Base-by-base conservation (phyloP, 2,888 invertebrate genomes). In the Chloroclystis v-ata region DNA sequence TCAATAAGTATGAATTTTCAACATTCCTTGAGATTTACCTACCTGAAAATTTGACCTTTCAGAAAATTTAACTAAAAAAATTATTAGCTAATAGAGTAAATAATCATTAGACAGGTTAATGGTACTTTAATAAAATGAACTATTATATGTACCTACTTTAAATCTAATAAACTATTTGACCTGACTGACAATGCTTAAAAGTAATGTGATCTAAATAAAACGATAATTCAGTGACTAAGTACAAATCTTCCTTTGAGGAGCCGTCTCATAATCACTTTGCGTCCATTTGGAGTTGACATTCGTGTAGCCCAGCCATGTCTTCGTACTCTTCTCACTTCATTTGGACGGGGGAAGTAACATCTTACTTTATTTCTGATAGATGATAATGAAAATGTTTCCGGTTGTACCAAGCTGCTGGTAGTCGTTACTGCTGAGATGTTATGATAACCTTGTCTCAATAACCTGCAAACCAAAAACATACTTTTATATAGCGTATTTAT, bases 291-390 rank as follows among this genome's bases (percentile, higher is more conserved):
- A 0, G 94, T 94, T 0, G 92, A 89, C 87, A 95, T 92, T 50
- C 94, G 89, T 0, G 88, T 75, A 4, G 89, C 77, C 90, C 91
- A 95, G 0, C 95, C 95, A 56, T 94, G 93, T 6, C 89, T 88
- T 29, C 90, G 90, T 1, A 95, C 89, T 60, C 95, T 89, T 63
- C 89, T 91, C 0, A 90, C 89, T 82, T 95, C 95, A 41, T 89
- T 92, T 0, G 95, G 93, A 33, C 92, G 89, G 0, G 94, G 94
- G 63, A 95, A 95, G 63, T 94, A 90, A 62, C 90, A 89, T 35
- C 94, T 88, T 0, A 93, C 89, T 60, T 89, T 87, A 1, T 76
- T 86, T 61, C 87, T 73, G 28, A 86, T 67, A 4, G 78, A 67
- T 6, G 75, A 69, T 10, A 86, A 40, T 10, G 72, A 71, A 54